phyloP scores from a whole-genome alignment of 2,113 vertebrate species.

The Himantopus leucocephalus region DNA sequence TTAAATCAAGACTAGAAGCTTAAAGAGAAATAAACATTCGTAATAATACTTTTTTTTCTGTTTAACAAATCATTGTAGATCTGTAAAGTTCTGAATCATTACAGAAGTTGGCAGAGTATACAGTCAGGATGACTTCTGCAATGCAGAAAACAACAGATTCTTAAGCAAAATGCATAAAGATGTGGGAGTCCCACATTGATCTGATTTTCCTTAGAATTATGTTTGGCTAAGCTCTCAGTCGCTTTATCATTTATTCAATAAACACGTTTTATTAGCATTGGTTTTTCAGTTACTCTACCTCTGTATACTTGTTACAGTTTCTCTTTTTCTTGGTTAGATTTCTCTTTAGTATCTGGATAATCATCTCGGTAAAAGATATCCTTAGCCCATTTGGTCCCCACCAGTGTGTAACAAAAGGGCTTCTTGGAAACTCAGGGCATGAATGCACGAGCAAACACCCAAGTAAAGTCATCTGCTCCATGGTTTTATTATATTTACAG shows the following conservation, averaged over 20 bases:
- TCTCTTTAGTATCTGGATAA: neutral
- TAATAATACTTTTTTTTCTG: neutral
- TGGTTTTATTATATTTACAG: neutral
- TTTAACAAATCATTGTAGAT: neutral
- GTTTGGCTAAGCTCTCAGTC: neutral
- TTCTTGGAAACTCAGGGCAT: neutral
- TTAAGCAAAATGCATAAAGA: neutral
- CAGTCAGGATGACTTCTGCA: neutral
- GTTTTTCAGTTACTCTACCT: neutral
- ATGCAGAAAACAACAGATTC: neutral
- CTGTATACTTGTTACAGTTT: neutral
- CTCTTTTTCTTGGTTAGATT: neutral
- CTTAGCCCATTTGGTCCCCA: neutral
- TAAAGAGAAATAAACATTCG: neutral
- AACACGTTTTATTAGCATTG: neutral
- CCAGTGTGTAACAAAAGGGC: neutral
- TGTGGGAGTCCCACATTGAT: neutral
- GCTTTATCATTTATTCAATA: constrained; percentile 11
- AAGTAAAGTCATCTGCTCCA: neutral
- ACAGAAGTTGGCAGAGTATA: neutral
- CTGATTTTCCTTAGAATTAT: neutral
- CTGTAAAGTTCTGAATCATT: neutral
- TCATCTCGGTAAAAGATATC: neutral
- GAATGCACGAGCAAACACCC: rapidly evolving
- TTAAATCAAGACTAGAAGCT: neutral